phyloP scores from a whole-genome alignment of 2,797 vertebrate genomes.

The Pseudochaenichthys georgianus region DNA sequence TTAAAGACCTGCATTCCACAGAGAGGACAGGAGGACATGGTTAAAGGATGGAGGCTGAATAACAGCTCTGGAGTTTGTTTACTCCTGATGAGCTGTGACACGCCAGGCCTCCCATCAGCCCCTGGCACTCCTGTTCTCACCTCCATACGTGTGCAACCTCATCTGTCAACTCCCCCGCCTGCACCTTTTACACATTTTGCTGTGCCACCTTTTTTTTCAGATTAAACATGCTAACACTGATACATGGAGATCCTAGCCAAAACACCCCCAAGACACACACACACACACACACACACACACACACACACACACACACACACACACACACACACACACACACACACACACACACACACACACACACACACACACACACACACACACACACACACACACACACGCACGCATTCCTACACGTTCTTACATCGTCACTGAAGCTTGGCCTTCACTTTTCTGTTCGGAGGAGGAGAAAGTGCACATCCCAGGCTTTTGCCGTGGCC shows the following conservation, averaged over 20 bases:
- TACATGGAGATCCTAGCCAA: slow-evolving; percentile 38
- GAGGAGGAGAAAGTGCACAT: slow-evolving; percentile 28
- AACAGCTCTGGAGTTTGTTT: slow-evolving; percentile 47
- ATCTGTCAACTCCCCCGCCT: slow-evolving; percentile 21
- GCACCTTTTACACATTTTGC: slow-evolving; percentile 55
- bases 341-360: no score
- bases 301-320: no score
- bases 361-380: slow-evolving; percentile 1
- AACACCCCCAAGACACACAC: slow-evolving; percentile 7
- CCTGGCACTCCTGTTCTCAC: slow-evolving; percentile 59
- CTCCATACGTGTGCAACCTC: slow-evolving; percentile 47
- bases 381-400: background rate
- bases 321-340: no score
- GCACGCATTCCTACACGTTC: slow-evolving; percentile 28
- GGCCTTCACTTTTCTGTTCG: slow-evolving; percentile 40
- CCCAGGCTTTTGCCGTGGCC: slow-evolving; percentile 55
- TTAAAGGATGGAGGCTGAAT: slow-evolving; percentile 6
- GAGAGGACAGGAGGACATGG: background rate
- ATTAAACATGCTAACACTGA: slow-evolving; percentile 67
- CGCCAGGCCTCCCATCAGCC: slow-evolving; percentile 37
- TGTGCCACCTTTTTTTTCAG: slow-evolving; percentile 40
- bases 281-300: slow-evolving; percentile 1
- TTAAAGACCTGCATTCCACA: background rate
- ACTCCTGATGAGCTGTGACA: slow-evolving; percentile 54
- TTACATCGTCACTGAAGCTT: slow-evolving; percentile 46